Evolutionary conservation across 2,888 invertebrate species (phyloP).

Genomic region (Acronicta alni): DNA sequence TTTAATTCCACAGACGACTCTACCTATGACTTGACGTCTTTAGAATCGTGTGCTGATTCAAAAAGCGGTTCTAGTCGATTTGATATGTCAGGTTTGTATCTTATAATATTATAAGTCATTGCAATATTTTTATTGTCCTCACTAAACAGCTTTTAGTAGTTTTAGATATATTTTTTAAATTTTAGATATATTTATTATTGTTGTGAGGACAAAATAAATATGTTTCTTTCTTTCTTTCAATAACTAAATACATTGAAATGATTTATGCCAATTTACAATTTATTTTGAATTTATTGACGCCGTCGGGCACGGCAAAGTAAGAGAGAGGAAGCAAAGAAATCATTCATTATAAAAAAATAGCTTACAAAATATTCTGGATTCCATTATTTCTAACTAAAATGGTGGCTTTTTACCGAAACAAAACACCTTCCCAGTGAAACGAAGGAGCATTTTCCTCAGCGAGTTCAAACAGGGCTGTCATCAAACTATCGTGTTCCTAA

Average conservation of each 20-base stretch:
- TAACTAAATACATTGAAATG: too few relatives aligned
- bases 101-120: neutral
- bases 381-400: slow-evolving; percentile 12
- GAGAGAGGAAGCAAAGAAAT: too few relatives aligned
- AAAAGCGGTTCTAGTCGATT: slow-evolving; percentile 72
- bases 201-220: too few relatives aligned
- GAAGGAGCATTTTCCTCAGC: slow-evolving; percentile 18
- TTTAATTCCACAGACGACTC: slow-evolving; percentile 68
- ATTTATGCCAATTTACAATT: too few relatives aligned
- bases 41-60: slow-evolving; percentile 73
- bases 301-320: too few relatives aligned
- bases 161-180: too few relatives aligned
- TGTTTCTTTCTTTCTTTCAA: too few relatives aligned
- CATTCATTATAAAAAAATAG: neutral
- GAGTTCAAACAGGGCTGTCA: slow-evolving; percentile 38
- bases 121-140: neutral
- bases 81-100: slow-evolving; percentile 59
- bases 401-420: slow-evolving; percentile 30
- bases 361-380: neutral
- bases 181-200: too few relatives aligned
- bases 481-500: slow-evolving; percentile 57
- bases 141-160: too few relatives aligned
- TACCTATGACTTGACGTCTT: slow-evolving; percentile 67
- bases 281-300: too few relatives aligned
- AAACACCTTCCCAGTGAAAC: slow-evolving; percentile 6